These are phyloP conservation scores for Papilio elwesi DNA, from an alignment of 2,888 invertebrate species.

Conservation along the genomic window DNA sequence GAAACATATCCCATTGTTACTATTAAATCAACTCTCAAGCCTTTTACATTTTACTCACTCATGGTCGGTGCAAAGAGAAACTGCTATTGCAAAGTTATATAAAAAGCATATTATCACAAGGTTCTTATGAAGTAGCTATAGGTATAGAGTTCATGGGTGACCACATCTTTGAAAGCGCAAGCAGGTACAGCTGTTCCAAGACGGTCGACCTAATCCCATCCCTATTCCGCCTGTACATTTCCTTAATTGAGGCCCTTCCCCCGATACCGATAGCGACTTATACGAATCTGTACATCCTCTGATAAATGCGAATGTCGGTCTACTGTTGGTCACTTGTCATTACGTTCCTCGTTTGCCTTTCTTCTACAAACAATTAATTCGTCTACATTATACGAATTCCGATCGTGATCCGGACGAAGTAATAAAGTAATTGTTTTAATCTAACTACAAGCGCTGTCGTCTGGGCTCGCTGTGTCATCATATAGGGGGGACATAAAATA, in stretches of 20 bases:
- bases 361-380: not conserved
- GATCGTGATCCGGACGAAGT: not conserved
- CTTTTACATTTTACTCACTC: conserved; percentile 9
- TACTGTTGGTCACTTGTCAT: no score
- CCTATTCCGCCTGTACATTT: no score
- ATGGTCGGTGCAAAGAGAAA: not conserved
- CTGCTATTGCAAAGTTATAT: not conserved
- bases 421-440: not conserved
- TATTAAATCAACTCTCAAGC: conserved; percentile 11
- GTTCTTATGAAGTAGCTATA: not conserved
- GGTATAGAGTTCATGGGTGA: no score
- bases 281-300: no score
- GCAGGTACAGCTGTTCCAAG: no score
- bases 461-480: not conserved
- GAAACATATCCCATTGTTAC: conserved; percentile 17
- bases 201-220: no score
- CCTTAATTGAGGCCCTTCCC: no score
- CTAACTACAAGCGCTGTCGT: not conserved
- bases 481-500: not conserved
- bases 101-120: not conserved
- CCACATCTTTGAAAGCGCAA: no score
- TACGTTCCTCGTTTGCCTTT: not conserved
- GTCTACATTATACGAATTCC: not conserved
- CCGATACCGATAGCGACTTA: no score
- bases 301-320: no score